Conservation (phyloP, 2,888 invertebrate species). For the Diachrysia chrysitis region DNA sequence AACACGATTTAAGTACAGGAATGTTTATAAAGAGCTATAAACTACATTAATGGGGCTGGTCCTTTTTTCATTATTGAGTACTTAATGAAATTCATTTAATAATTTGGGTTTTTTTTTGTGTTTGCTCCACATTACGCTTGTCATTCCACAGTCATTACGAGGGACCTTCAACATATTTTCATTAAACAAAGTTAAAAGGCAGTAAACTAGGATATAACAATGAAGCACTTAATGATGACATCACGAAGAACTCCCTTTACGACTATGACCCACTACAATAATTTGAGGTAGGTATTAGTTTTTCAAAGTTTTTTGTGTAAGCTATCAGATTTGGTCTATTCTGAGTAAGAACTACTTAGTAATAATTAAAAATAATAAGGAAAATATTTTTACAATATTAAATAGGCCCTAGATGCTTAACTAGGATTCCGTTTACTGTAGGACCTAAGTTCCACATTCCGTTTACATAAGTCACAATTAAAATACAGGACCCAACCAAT, state of each 20-base stretch:
- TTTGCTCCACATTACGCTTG: neutral
- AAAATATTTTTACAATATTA: too few species aligned
- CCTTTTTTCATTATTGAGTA: neutral
- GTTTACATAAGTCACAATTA: too few species aligned
- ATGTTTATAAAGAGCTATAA: neutral
- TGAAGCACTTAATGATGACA: constrained; percentile 5
- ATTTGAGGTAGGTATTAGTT: neutral
- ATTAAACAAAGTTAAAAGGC: neutral
- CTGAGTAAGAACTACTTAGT: neutral
- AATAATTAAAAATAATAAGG: too few species aligned
- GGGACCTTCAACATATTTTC: neutral
- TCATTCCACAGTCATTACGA: neutral
- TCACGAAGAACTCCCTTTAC: constrained; percentile 3
- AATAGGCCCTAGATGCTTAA: too few species aligned
- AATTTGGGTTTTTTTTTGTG: neutral
- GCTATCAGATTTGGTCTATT: neutral
- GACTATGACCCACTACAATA: neutral
- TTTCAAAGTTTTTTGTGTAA: neutral
- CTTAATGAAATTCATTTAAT: neutral
- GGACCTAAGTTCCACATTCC: too few species aligned
- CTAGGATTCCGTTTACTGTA: too few species aligned
- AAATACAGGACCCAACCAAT: too few species aligned
- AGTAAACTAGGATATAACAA: neutral
- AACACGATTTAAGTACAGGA: neutral
- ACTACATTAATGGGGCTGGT: neutral